Base-by-base conservation (phyloP, 1,140 invertebrate species). In the Ceratosolen solmsi region DNA sequence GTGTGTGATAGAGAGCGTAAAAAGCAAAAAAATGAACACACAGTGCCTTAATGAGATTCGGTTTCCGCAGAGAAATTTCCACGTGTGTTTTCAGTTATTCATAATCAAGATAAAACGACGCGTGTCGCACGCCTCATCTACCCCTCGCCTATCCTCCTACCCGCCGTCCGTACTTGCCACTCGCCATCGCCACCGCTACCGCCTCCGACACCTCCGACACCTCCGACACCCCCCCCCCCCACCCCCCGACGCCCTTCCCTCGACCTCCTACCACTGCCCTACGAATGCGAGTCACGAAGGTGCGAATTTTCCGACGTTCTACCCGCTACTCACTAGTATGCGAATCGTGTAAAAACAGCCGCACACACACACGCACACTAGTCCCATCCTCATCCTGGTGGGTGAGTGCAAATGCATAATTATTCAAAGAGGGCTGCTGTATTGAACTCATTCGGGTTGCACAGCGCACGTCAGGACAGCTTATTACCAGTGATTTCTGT, bases 71-170 rank as follows among this genome's bases (percentile, higher is more conserved):
- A 51, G 58, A 80, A 80, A 63, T 80, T 63, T 73, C 41, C 79
- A 73, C 79, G 70, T 80, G n/a, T n/a, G 54, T 49, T 73, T 73
- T 65, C 56, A 73, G 79, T 74, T 80, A 51, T 80, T 80, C 79
- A 75, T 80, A 80, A 80, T 80, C 71, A 80, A 74, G 71, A 80
- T 27, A 65, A 79, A 80, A 58, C 56, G 22, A 13, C 25, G n/a
- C 33, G 27, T 25, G 38, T 33, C 51, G 30, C 30, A 36, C 63
- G 25, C 4, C 27, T 51, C 36, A n/a, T n/a, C n/a, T n/a, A n/a
- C n/a, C n/a, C n/a, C n/a, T n/a, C n/a, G n/a, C n/a, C n/a, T n/a
- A n/a, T n/a, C n/a, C n/a, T n/a, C n/a, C n/a, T n/a, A n/a, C n/a
- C n/a, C n/a, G n/a, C n/a, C n/a, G n/a, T n/a, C n/a, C n/a, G n/a